These are phyloP conservation scores for Notothenia rossii DNA, from an alignment of 2,113 vertebrate genomes.

Conservation along the genomic window DNA sequence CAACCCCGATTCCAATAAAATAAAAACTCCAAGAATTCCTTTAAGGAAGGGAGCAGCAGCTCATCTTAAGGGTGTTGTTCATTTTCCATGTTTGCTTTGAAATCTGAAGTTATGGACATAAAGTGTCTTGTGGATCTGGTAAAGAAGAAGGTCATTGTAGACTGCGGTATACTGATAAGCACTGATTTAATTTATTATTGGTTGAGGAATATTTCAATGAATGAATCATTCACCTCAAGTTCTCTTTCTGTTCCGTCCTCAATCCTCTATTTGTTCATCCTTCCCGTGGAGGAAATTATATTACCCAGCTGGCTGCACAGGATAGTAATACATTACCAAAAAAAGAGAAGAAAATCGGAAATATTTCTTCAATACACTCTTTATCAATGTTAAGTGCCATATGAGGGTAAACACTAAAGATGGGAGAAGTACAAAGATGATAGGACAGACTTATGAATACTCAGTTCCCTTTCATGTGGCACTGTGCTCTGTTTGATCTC, in stretches of 20 bases:
- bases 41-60: slow-evolving; percentile 5
- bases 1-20: slow-evolving; percentile 40
- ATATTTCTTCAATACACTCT: background rate
- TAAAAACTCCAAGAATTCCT: slow-evolving; percentile 27
- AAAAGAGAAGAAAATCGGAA: background rate
- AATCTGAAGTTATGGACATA: slow-evolving; percentile 40
- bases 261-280: slow-evolving; percentile 52
- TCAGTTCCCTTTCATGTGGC: slow-evolving; percentile 43
- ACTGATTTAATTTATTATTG: slow-evolving; percentile 28
- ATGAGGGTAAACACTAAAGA: slow-evolving; percentile 35
- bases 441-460: slow-evolving; percentile 47
- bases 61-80: slow-evolving; percentile 34
- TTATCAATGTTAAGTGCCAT: background rate
- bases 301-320: slow-evolving; percentile 24
- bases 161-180: slow-evolving; percentile 45
- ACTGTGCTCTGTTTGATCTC: slow-evolving; percentile 46
- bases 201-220: slow-evolving; percentile 38
- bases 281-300: slow-evolving; percentile 35
- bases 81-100: slow-evolving; percentile 57
- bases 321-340: slow-evolving; percentile 25
- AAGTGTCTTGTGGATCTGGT: slow-evolving; percentile 46
- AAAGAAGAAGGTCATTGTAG: slow-evolving; percentile 16
- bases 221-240: slow-evolving; percentile 48
- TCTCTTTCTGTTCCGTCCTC: slow-evolving; percentile 38
- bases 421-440: slow-evolving; percentile 21